Conservation (phyloP, 1,140 invertebrate genomes). For the Thaumetopoea pityocampa region DNA sequence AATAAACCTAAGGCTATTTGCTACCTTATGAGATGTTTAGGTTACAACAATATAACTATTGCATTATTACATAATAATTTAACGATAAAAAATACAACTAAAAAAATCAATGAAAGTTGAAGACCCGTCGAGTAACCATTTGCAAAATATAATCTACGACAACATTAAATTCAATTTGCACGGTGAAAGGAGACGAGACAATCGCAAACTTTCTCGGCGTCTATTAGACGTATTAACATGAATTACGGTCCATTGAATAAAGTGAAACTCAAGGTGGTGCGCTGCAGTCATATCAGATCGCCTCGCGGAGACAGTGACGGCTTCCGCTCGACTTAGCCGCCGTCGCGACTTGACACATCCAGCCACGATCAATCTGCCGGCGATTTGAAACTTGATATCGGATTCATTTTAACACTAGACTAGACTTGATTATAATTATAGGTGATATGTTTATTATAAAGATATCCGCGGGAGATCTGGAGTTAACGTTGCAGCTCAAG, state of each 20-base stretch:
- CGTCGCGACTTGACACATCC: background rate
- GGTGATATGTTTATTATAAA: no score
- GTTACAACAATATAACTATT: no score
- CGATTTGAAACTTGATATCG: slow-evolving; percentile 1
- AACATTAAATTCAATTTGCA: background rate
- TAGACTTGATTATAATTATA: no score
- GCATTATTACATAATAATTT: no score
- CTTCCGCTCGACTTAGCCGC: slow-evolving; percentile 23
- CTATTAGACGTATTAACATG: background rate
- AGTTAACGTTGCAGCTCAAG: no score
- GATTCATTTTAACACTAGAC: background rate
- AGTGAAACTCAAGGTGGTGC: background rate
- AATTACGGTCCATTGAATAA: slow-evolving; percentile 1
- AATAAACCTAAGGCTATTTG: no score
- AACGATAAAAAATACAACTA: no score
- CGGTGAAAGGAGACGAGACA: no score
- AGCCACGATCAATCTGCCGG: no score
- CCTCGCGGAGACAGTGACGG: slow-evolving; percentile 25
- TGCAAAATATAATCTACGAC: background rate
- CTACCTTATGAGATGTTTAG: background rate
- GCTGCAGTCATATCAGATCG: background rate
- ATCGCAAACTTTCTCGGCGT: no score
- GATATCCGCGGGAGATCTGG: no score
- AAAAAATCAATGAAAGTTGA: no score
- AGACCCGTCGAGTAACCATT: background rate